A percentile compares a stretch with the other conserved stretches of the same genome.
These are phyloP conservation scores for Mustela lutreola DNA, from an alignment of 2,113 vertebrate species.

Conservation along the genomic window DNA sequence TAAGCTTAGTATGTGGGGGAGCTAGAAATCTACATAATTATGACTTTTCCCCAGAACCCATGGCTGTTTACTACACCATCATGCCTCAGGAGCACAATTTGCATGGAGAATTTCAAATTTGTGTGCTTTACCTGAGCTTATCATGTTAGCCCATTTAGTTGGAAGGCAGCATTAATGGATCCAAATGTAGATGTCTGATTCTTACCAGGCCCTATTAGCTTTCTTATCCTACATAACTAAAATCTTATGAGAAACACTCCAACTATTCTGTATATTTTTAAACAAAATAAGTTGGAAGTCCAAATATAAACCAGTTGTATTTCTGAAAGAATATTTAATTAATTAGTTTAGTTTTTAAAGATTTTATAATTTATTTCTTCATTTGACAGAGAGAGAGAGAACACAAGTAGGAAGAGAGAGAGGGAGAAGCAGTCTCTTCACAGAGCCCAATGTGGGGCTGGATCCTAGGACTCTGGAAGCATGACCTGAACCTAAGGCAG, in stretches of 20 bases:
- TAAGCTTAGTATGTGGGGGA: not conserved
- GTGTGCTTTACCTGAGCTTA: not conserved
- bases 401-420: not conserved
- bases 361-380: not conserved
- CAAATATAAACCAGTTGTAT: not conserved
- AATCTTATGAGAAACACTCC: not conserved
- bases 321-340: constrained; percentile 1
- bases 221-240: not conserved
- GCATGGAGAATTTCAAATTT: not conserved
- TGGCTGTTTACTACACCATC: not conserved
- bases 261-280: not conserved
- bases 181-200: not conserved
- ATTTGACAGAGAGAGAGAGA: not conserved
- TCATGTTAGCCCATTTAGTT: not conserved
- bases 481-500: not conserved
- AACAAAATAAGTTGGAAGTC: not conserved
- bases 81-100: not conserved
- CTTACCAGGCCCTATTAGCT: not conserved
- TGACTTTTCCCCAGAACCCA: not conserved
- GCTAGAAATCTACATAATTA: not conserved
- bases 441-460: not conserved
- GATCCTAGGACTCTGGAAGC: not conserved
- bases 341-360: not conserved
- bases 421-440: not conserved
- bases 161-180: not conserved